phyloP scores from a whole-genome alignment of 2,888 invertebrate species.

The Agriopis leucophaearia region DNA sequence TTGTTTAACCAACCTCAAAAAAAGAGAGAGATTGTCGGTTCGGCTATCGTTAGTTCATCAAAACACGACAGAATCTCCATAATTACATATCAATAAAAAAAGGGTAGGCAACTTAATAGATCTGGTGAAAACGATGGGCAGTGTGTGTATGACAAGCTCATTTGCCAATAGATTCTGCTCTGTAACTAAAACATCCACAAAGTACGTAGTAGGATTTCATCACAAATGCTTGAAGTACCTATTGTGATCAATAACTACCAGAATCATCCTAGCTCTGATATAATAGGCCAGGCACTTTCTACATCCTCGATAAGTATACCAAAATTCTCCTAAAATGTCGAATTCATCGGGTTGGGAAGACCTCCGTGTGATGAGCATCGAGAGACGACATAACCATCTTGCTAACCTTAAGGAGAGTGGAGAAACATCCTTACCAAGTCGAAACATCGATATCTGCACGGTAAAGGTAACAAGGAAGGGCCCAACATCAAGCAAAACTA shows the following conservation, averaged over 20 bases:
- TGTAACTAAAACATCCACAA: background rate
- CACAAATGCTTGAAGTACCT: background rate
- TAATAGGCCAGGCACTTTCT: background rate
- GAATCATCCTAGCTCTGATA: background rate
- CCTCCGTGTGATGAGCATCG: slow-evolving; percentile 1
- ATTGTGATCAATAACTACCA: background rate
- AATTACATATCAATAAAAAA: too few species aligned
- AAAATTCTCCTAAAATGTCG: background rate
- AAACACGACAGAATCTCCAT: too few species aligned
- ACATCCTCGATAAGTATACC: background rate
- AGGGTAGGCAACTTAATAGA: too few species aligned
- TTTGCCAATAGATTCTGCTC: background rate
- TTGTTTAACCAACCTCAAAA: background rate
- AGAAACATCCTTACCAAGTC: slow-evolving; percentile 8
- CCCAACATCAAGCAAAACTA: slow-evolving; percentile 14
- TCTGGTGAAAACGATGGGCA: too few species aligned
- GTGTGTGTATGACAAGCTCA: too few species aligned
- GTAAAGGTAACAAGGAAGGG: slow-evolving; percentile 23
- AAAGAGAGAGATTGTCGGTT: too few species aligned
- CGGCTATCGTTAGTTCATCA: background rate
- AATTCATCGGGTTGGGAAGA: slow-evolving; percentile 2
- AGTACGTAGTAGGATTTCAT: background rate
- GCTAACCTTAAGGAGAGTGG: slow-evolving; percentile 4
- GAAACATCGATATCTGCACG: slow-evolving; percentile 1
- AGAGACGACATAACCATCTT: background rate